These are phyloP conservation scores for Eumaeus atala DNA, from an alignment of 1,140 invertebrate genomes.

Conservation along the genomic window DNA sequence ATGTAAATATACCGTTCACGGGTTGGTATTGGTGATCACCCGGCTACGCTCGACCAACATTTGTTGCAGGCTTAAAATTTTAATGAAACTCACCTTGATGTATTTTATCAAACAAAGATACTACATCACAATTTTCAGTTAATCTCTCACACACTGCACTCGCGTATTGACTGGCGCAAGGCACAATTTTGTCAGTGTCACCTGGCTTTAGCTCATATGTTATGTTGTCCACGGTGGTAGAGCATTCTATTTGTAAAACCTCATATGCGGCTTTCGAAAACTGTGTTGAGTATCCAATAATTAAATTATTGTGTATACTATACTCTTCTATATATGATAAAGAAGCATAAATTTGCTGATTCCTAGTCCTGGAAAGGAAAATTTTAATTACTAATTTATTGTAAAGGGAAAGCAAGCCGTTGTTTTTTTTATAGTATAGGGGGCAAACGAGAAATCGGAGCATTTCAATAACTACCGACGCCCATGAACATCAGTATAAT, in stretches of 20 bases:
- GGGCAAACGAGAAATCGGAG: too few relatives aligned
- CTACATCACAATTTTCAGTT: conserved; percentile 46
- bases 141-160: conserved; percentile 46
- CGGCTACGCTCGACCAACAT: too few relatives aligned
- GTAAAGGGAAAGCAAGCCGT: too few relatives aligned
- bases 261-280: conserved; percentile 54
- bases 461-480: too few relatives aligned
- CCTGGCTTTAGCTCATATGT: conserved; percentile 53
- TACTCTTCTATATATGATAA: conserved; percentile 43
- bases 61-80: neutral
- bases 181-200: conserved; percentile 44
- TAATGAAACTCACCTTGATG: conserved; percentile 44
- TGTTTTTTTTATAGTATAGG: too few relatives aligned
- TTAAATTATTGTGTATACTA: conserved; percentile 40
- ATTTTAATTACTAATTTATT: neutral
- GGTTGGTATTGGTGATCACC: too few relatives aligned
- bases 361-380: conserved; percentile 35
- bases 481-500: too few relatives aligned
- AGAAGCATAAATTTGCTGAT: conserved; percentile 38
- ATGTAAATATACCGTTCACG: too few relatives aligned
- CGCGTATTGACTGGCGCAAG: conserved; percentile 50
- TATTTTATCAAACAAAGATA: conserved; percentile 49
- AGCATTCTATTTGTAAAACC: conserved; percentile 53
- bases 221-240: conserved; percentile 41
- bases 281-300: conserved; percentile 52